A percentile compares a stretch with the other conserved stretches of the same genome.
phyloP scores from a whole-genome alignment of 2,797 vertebrate genomes.

The Chlorospingus flavigularis region DNA sequence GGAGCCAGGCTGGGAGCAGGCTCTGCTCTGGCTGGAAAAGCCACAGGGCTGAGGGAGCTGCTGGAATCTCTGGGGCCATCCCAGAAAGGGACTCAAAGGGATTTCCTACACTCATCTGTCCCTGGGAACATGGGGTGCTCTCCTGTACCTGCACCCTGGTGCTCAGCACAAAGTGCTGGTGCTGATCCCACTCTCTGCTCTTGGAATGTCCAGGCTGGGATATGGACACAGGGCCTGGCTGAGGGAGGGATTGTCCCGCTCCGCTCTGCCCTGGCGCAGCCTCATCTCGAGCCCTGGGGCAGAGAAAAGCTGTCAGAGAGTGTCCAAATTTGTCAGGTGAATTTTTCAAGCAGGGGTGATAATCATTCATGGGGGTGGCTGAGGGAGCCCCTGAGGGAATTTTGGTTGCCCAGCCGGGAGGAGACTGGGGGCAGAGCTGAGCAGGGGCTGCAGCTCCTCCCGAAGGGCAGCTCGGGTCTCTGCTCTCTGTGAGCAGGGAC shows the following conservation, averaged over 20 bases:
- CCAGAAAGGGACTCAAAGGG: neutral
- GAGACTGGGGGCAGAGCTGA: neutral
- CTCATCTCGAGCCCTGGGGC: neutral
- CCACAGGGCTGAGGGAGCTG: neutral
- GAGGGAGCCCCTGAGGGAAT: neutral
- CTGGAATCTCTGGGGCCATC: neutral
- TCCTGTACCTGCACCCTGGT: neutral
- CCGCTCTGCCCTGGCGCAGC: neutral
- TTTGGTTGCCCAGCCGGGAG: neutral
- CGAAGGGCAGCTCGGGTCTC: fast-evolving
- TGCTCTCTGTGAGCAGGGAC: neutral
- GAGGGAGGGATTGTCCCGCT: neutral
- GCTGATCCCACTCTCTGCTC: neutral
- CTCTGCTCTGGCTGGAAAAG: neutral
- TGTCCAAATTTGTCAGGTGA: neutral
- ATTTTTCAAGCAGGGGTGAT: too few relatives aligned
- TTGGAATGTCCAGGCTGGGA: neutral
- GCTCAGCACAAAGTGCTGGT: neutral
- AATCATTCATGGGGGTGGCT: fast-evolving
- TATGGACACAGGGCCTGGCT: fast-evolving
- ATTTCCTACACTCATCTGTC: neutral
- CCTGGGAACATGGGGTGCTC: fast-evolving
- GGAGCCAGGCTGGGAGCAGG: neutral
- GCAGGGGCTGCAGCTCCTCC: neutral
- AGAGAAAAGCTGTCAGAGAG: neutral